A percentile compares a stretch with the other conserved stretches of the same genome.
phyloP scores from a whole-genome alignment of 2,113 vertebrate species.

The Marmota monax region DNA sequence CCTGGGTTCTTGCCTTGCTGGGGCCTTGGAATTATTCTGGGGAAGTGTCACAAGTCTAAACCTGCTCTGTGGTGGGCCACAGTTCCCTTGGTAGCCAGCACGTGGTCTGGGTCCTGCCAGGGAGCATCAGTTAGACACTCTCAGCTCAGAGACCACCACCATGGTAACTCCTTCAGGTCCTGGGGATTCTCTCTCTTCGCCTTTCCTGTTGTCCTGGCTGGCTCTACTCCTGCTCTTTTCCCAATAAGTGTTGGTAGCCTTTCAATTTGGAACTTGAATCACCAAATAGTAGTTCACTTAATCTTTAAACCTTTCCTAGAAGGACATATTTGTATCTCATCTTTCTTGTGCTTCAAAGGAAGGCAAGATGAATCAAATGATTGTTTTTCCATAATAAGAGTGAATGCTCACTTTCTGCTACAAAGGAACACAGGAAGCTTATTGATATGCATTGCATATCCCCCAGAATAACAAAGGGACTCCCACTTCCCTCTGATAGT shows the following conservation, averaged over 20 bases:
- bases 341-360: slow-evolving; percentile 31
- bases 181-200: no score
- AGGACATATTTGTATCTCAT: background rate
- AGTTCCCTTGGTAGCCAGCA: background rate
- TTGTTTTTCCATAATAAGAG: background rate
- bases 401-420: slow-evolving; percentile 3
- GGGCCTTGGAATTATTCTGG: background rate
- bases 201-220: background rate
- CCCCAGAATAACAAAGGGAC: slow-evolving; percentile 7
- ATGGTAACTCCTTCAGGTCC: background rate
- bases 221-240: background rate
- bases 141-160: background rate
- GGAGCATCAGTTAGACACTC: background rate
- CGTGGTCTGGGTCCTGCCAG: no score
- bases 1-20: background rate
- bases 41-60: background rate
- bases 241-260: background rate
- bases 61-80: background rate
- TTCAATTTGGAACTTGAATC: background rate
- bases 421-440: slow-evolving; percentile 28
- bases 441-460: background rate
- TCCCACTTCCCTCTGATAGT: background rate
- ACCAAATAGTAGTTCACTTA: background rate
- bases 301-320: background rate
- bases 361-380: background rate